Evolutionary conservation across 30 jellyfish, hydroid and myxozoan species (phyloP).

Genomic region (Catostylus mosaicus): DNA sequence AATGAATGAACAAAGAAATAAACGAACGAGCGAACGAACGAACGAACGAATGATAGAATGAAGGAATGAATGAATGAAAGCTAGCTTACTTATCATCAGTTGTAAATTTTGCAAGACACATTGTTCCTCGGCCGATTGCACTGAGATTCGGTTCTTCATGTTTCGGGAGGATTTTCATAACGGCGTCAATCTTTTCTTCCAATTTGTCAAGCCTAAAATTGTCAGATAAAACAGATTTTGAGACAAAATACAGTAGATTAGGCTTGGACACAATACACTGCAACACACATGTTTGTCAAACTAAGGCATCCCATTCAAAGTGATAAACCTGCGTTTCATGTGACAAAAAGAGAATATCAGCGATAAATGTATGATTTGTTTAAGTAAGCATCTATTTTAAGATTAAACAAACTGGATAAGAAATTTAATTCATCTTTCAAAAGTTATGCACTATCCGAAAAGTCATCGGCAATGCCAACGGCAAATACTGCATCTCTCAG

Average conservation of each 20-base stretch:
- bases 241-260: not conserved
- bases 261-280: no score
- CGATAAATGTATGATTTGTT: no score
- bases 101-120: conserved; percentile 83
- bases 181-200: conserved; percentile 87
- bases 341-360: no score
- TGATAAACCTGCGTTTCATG: no score
- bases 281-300: no score
- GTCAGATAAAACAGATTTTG: no score
- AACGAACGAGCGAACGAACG: not conserved
- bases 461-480: not conserved
- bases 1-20: not conserved
- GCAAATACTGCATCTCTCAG: no score
- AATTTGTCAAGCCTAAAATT: conserved; percentile 61
- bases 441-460: not conserved
- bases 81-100: conserved; percentile 67
- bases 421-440: no score
- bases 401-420: no score
- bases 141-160: conserved; percentile 33
- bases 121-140: conserved; percentile 53
- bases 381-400: no score
- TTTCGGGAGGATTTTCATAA: conserved; percentile 79
- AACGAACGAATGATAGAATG: not conserved
- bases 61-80: not conserved
- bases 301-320: no score